Evolutionary conservation across 2,113 vertebrate species (phyloP), one percentile per base, ranked within the genome.

Genomic region (Sapajus apella): DNA sequence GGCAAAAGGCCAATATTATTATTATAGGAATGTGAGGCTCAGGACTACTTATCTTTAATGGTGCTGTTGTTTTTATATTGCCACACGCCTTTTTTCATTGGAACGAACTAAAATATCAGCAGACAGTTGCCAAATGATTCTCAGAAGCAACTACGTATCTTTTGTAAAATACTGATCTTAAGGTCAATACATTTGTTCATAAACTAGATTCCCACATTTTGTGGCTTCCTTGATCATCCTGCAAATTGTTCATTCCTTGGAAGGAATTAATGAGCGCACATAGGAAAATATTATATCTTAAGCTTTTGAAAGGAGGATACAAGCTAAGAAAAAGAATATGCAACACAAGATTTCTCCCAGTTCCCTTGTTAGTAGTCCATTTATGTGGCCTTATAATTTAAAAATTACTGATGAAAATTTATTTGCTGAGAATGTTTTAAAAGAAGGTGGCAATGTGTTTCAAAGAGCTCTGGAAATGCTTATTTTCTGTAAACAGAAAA

Each of bases 1-100:
- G 97, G 87, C 95, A 98, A 98, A 98, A 98, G 97, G 97, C 97
- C 97, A 98, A 96, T 97, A 94, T 91, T 97, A 94, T 98, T 98
- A 97, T 95, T 94, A 23, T 92, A 37, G 94, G 94, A 98, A 96
- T 97, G 93, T 96, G 96, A 90, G 94, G 47, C 83, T 84, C 81
- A 95, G 97, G 88, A 92, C 97, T 97, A 96, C 95, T 98, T 30
- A 92, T 92, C 95, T 98, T 97, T 98, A 98, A 97, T 97, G 97
- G 93, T 32, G 2, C 76, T 90, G 37, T 94, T 98, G 96, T 95
- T 97, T 91, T 97, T 97, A 97, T 88, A 90, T 93, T 94, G 32
- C 56, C 55, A 17, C 66, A 70, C 27, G 90, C 58, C 30, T 16
- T 83, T 98, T 98, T 93, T 95, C 92, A 86, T 91, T 73, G 76